Base-by-base conservation (phyloP, 2,797 vertebrate species). In the Nyctalus aviator region DNA sequence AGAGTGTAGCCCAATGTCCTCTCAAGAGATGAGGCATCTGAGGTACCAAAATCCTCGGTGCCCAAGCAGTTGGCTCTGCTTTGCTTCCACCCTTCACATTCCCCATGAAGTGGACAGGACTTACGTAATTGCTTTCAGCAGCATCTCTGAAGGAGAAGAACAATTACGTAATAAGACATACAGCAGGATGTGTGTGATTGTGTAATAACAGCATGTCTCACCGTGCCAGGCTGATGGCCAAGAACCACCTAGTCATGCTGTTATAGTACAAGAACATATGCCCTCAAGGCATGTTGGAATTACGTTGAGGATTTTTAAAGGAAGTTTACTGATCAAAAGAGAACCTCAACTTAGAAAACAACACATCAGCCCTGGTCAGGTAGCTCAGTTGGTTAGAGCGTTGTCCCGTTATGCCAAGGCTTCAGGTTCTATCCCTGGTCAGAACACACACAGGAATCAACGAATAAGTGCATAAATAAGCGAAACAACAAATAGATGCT, bases 141-240 rank as follows among this genome's bases (percentile, higher is more conserved):
- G 77, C 95, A 96, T 95, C 95, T 94, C 81, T 98, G 95, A 98
- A 97, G 95, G 87, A 96, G 96, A 96, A 98, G 97, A 97, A 95
- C 95, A 96, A 97, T 98, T 98, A 97, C 91, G 46, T 97, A 98
- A 98, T 97, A 97, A 98, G 97, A 96, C 95, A 97, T 92, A 97
- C 79, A 97, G 96, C 95, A 97, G 97, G 96, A 97, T 98, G 91
- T 96, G 88, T 98, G 96, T 95, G 97, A 97, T 97, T 98, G 96
- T 96, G 97, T 96, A 97, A 97, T 96, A 97, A 94, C 91, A 96
- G 93, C 91, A 92, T 96, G 97, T 96, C 84, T 97, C 96, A 93
- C 97, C 94, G 95, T 96, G 97, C 97, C 97, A 95, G 97, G 94
- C 97, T 95, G 90, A 90, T 91, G 37, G 97, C 98, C 98, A 98